These are phyloP conservation scores for Pelmatolapia mariae DNA, from an alignment of 2,113 vertebrate genomes.

Conservation along the genomic window DNA sequence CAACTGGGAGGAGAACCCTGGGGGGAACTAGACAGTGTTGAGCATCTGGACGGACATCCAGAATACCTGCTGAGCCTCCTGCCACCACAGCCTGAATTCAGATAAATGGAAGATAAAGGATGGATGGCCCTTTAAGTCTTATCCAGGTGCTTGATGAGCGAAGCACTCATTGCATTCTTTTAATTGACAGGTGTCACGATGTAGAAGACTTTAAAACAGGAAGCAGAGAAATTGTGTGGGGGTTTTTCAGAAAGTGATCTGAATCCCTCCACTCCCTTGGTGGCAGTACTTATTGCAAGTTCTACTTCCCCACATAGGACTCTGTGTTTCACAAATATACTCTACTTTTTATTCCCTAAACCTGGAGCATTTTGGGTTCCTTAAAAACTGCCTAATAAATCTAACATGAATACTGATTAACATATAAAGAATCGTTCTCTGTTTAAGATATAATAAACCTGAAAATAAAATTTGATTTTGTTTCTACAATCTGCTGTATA, in stretches of 20 bases:
- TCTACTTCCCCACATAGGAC: neutral
- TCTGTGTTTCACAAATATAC: neutral
- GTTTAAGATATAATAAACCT: neutral
- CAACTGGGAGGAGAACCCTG: neutral
- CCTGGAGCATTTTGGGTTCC: neutral
- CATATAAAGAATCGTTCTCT: neutral
- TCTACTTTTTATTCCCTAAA: neutral
- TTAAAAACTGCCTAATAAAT: neutral
- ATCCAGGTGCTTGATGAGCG: accelerated
- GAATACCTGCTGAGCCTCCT: neutral
- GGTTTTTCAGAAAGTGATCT: neutral
- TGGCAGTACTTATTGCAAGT: neutral
- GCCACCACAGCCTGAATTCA: neutral
- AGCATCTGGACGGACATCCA: neutral
- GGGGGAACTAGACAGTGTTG: neutral
- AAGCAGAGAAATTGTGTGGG: neutral
- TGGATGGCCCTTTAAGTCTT: neutral
- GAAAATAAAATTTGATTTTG: neutral
- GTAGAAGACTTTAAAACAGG: neutral
- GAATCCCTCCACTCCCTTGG: accelerated
- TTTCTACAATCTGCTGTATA: neutral
- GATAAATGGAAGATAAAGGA: neutral
- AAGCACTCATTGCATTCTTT: neutral
- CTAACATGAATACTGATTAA: neutral
- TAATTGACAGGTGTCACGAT: accelerated